Evolutionary conservation across 2,888 invertebrate genomes (phyloP).

Genomic region (Leptinotarsa haldemani): DNA sequence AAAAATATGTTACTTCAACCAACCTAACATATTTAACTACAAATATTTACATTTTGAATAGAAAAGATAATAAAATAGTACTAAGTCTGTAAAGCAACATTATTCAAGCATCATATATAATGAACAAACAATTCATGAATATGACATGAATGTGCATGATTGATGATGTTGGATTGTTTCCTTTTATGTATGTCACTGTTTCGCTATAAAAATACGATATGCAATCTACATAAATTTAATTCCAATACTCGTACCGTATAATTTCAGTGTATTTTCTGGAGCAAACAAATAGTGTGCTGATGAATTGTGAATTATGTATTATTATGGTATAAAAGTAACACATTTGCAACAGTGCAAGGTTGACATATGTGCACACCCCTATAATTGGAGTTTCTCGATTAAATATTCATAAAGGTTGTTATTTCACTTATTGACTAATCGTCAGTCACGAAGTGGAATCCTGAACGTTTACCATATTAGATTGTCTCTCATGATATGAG

Average conservation of each 20-base stretch:
- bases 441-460: neutral
- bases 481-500: neutral
- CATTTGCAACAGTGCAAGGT: slow-evolving; percentile 14
- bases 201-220: slow-evolving; percentile 3
- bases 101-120: neutral
- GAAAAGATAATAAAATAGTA: neutral
- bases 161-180: slow-evolving; percentile 8
- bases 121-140: neutral
- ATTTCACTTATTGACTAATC: neutral
- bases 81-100: neutral
- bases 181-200: slow-evolving; percentile 9
- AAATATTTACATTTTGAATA: neutral
- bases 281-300: slow-evolving; percentile 11
- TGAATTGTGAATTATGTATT: slow-evolving; percentile 5
- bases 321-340: slow-evolving; percentile 11
- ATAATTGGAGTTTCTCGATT: slow-evolving; percentile 5
- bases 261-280: slow-evolving; percentile 17
- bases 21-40: too few relatives aligned
- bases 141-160: neutral
- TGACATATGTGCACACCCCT: neutral
- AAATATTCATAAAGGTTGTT: slow-evolving; percentile 7
- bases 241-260: slow-evolving; percentile 7
- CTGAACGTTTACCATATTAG: neutral
- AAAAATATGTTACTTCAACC: too few relatives aligned
- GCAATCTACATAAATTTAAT: slow-evolving; percentile 17